A percentile compares a stretch with the other conserved stretches of the same genome.
Conservation (phyloP, 2,888 invertebrate genomes). For the Heterodera filipjevi region DNA sequence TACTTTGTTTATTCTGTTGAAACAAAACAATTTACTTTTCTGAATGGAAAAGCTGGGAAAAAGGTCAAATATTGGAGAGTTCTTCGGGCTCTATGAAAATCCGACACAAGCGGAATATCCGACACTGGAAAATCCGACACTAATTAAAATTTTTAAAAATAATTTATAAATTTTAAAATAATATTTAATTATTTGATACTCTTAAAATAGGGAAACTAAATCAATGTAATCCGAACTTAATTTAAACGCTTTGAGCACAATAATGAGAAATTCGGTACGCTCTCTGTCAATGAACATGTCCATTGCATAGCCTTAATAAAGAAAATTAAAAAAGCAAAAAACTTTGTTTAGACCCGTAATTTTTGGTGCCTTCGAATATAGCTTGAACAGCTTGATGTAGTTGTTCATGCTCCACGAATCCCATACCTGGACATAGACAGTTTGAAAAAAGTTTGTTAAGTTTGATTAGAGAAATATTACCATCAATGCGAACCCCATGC, state of each 20-base stretch:
- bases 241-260: conserved; percentile 96
- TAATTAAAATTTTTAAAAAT: too few species aligned
- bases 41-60: neutral
- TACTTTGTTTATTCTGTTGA: too few species aligned
- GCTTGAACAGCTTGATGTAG: conserved; percentile 86
- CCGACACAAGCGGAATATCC: too few species aligned
- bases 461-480: neutral
- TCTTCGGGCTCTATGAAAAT: too few species aligned
- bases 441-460: neutral
- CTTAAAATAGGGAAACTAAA: too few species aligned
- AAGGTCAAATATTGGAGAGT: neutral
- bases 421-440: conserved; percentile 74
- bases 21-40: neutral
- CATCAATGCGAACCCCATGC: conserved; percentile 73
- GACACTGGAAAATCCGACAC: too few species aligned
- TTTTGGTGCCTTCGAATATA: conserved; percentile 83
- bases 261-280: conserved; percentile 85
- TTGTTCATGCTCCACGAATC: conserved; percentile 92
- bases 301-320: conserved; percentile 76
- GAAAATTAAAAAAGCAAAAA: neutral
- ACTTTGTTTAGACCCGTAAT: conserved; percentile 77
- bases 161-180: too few species aligned
- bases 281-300: conserved; percentile 97
- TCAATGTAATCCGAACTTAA: too few species aligned
- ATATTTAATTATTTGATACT: too few species aligned